Conservation (phyloP, 2,888 invertebrate species). For the Epirrhoe alternata region DNA sequence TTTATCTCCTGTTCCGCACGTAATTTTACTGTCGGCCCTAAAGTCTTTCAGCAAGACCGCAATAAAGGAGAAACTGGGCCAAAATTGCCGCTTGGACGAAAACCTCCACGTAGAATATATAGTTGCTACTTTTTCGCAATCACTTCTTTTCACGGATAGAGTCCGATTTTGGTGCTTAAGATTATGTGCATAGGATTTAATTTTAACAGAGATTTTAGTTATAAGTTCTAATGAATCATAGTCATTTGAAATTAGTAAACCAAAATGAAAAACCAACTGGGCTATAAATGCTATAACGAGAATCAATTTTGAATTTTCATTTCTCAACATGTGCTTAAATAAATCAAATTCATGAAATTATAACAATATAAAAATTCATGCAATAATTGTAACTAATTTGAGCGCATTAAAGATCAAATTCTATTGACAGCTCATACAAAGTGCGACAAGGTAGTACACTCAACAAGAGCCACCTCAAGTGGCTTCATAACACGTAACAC, state of each 20-base stretch:
- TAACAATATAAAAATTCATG: background rate
- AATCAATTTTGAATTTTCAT: too few relatives aligned
- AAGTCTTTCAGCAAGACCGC: constrained; percentile 34
- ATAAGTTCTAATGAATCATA: too few relatives aligned
- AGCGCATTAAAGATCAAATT: constrained; percentile 10
- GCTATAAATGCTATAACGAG: too few relatives aligned
- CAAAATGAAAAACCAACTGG: too few relatives aligned
- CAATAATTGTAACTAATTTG: background rate
- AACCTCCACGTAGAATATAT: background rate
- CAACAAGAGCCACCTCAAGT: constrained; percentile 19
- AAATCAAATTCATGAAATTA: too few relatives aligned
- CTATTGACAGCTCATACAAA: background rate
- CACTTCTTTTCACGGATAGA: background rate
- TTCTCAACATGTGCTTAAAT: too few relatives aligned
- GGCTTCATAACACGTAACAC: constrained; percentile 25
- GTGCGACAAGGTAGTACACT: constrained; percentile 14
- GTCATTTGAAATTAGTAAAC: too few relatives aligned
- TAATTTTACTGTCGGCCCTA: constrained; percentile 30
- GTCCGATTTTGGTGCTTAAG: background rate
- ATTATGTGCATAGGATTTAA: background rate
- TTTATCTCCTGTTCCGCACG: constrained; percentile 17
- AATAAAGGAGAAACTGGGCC: constrained; percentile 28
- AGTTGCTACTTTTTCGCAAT: background rate
- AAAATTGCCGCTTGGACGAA: constrained; percentile 17
- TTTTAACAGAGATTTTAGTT: too few relatives aligned